These are phyloP conservation scores for Drosophila picticornis DNA, from an alignment of 2,888 invertebrate genomes.

Conservation along the genomic window DNA sequence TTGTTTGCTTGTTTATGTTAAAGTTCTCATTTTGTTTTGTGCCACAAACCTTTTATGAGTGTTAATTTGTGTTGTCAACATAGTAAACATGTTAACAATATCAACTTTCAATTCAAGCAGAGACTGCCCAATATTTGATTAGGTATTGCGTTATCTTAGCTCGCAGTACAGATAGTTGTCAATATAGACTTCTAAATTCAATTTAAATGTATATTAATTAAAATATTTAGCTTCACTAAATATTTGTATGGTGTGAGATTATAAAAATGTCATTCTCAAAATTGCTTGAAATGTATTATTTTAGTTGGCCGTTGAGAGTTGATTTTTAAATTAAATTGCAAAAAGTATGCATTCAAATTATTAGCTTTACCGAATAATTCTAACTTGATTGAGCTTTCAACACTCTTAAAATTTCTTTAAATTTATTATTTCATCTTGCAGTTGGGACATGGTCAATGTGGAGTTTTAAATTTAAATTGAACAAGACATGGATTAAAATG, in stretches of 20 bases:
- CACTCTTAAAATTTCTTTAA: not conserved
- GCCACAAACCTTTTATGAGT: constrained; percentile 71
- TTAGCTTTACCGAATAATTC: not conserved
- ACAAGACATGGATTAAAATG: not conserved
- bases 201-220: not conserved
- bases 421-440: not conserved
- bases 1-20: constrained; percentile 55
- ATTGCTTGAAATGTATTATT: not conserved
- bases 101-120: constrained; percentile 1
- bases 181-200: not conserved
- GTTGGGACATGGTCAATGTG: not conserved
- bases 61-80: constrained; percentile 78
- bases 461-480: not conserved
- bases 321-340: not conserved
- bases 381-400: not conserved
- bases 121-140: not conserved
- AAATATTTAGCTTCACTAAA: not conserved
- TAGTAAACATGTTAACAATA: constrained; percentile 61
- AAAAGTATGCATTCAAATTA: not conserved
- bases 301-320: not conserved
- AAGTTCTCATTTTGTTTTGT: constrained; percentile 50
- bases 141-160: not conserved
- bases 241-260: not conserved
- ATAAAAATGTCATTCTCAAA: not conserved
- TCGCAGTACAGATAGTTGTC: not conserved